These are phyloP conservation scores for Dendrocopos noguchii DNA, from an alignment of 2,113 vertebrate genomes.

Conservation along the genomic window DNA sequence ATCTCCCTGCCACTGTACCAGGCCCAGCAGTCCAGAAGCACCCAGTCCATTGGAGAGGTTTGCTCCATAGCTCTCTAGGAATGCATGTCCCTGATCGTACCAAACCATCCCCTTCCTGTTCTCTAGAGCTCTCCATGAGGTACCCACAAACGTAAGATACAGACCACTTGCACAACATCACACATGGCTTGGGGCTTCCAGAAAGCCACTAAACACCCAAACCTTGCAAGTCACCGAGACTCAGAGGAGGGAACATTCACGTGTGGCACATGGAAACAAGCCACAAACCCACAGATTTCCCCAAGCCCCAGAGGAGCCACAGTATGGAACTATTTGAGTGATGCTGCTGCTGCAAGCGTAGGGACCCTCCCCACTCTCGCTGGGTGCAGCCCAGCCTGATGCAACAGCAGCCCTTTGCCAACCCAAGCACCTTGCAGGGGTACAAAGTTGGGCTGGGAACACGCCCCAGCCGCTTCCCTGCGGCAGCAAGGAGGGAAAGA, in stretches of 20 bases:
- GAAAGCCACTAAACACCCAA: background rate
- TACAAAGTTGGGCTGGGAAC: background rate
- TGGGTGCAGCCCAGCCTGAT: background rate
- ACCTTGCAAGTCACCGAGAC: background rate
- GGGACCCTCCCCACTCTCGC: fast-evolving
- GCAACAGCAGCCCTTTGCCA: slow-evolving; percentile 23
- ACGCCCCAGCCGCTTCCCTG: background rate
- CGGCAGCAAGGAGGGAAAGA: background rate
- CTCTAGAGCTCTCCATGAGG: background rate
- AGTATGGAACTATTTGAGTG: background rate
- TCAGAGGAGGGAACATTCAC: background rate
- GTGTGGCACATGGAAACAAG: background rate
- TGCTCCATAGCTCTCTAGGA: background rate
- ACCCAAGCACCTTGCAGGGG: background rate
- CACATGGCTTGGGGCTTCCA: background rate
- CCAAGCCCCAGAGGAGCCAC: background rate
- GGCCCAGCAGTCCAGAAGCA: background rate
- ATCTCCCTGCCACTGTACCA: background rate
- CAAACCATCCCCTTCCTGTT: background rate
- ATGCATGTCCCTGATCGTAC: fast-evolving
- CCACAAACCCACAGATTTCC: background rate
- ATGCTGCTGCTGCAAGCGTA: background rate
- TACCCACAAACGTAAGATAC: background rate
- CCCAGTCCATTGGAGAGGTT: background rate
- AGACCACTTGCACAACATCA: background rate